Evolutionary conservation across 2,797 vertebrate species (phyloP), one percentile per base, ranked within the genome.

Genomic region (Micropoecilia bifurca): DNA sequence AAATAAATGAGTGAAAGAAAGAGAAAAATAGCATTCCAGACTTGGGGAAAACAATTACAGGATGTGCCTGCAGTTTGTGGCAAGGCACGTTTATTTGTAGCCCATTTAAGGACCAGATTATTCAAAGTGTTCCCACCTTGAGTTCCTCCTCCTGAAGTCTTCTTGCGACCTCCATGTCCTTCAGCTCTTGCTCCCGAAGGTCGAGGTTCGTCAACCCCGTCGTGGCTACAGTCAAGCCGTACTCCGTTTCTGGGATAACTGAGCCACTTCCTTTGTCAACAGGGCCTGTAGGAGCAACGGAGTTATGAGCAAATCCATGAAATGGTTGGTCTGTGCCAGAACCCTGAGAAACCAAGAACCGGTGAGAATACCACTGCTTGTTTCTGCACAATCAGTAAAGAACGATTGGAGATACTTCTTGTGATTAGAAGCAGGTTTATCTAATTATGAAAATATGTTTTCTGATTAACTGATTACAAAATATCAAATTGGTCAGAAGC

Each of bases 71-170:
- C 28, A 7, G 59, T 61, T 61, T 33, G 59, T 28, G 55, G 55
- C 55, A 30, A 30, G 55, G 55, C 55, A 13, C 28, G 55, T 57
- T 59, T 59, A 59, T 30, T 59, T 59, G 10, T 30, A 30, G 12
- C 1, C 1, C 12, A 59, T 59, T 59, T 59, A 59, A 59, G 55
- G 30, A 28, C 25, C 30, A 30, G 55, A 59, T n/a, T 30, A 13
- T 59, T 59, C 55, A 59, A 28, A 30, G 12, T 14, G 12, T 13
- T 57, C 88, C 93, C 82, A 99, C 98, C 96, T 97, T 94, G 10
- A 99, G 88, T 85, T 99, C 98, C 82, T 99, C 97, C 59, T 99
- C 97, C 79, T 99, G 98, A 71, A 99, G 85, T 80, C 87, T 98
- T 81, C 96, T 96, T 80, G 98, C 98, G 71, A 99, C 97, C 91